Conservation (phyloP, 2,797 vertebrate genomes). For the Trichosurus vulpecula region DNA sequence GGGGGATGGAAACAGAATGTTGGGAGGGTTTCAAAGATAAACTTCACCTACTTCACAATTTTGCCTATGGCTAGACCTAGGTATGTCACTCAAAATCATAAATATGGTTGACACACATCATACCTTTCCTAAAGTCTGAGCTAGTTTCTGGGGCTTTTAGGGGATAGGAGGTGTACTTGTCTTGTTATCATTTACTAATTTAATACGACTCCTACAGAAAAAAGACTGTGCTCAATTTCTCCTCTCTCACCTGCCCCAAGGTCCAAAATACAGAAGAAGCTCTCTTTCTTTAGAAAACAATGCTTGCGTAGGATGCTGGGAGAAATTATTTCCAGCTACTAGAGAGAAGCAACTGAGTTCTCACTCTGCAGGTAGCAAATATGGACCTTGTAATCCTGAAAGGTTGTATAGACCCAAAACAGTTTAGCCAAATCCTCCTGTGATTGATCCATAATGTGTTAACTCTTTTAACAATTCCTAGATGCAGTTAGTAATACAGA, state of each 20-base stretch:
- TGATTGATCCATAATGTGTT: neutral
- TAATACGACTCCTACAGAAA: neutral
- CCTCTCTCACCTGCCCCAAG: neutral
- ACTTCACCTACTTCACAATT: neutral
- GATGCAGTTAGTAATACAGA: no score
- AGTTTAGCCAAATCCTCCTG: neutral
- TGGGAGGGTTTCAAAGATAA: neutral
- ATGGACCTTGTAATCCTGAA: accelerated
- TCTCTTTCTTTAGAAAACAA: neutral
- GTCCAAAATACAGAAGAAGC: neutral
- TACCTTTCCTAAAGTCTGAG: neutral
- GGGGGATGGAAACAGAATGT: neutral
- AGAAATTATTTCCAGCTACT: neutral
- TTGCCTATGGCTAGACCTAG: neutral
- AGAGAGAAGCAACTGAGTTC: neutral
- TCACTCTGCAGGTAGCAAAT: neutral
- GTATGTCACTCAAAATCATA: neutral
- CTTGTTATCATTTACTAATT: neutral
- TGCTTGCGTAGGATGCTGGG: neutral
- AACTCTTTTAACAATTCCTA: neutral
- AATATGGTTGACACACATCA: neutral
- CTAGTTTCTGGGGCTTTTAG: neutral
- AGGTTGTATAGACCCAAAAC: neutral
- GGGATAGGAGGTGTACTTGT: neutral
- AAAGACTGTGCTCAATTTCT: neutral